phyloP scores from a whole-genome alignment of 2,888 invertebrate species.

The Hypselothyrea guttata region DNA sequence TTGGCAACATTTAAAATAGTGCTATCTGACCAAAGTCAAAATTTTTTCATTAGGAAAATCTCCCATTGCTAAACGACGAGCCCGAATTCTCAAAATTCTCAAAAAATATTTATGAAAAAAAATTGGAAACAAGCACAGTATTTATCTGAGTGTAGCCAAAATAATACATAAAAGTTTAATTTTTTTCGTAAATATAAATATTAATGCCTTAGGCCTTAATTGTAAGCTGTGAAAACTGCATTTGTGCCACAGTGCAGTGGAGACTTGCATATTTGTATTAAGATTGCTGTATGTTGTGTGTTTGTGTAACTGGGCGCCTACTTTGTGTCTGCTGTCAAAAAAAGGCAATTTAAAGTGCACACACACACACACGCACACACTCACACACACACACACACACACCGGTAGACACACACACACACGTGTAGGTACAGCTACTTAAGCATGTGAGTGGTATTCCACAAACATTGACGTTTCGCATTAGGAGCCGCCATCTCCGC shows the following conservation, averaged over 20 bases:
- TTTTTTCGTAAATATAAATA: too few species aligned
- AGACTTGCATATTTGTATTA: constrained; percentile 71
- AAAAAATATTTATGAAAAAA: too few species aligned
- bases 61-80: too few species aligned
- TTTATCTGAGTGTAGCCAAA: too few species aligned
- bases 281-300: constrained; percentile 29
- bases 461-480: constrained; percentile 49
- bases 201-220: too few species aligned
- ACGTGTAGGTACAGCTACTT: constrained; percentile 7
- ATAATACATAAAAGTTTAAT: too few species aligned
- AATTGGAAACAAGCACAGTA: too few species aligned
- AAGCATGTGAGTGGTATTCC: constrained; percentile 33
- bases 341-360: constrained; percentile 61
- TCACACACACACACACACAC: background rate
- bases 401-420: constrained; percentile 2
- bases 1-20: too few species aligned
- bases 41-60: too few species aligned
- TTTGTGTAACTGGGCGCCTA: constrained; percentile 38
- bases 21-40: too few species aligned
- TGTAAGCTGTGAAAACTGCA: constrained; percentile 8
- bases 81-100: too few species aligned
- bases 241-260: constrained; percentile 36
- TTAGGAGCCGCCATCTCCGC: constrained; percentile 35
- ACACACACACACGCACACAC: constrained; percentile 2
- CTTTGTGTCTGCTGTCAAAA: constrained; percentile 54